Evolutionary conservation across 1,140 invertebrate species (phyloP).

Genomic region (Lethrus apterus): DNA sequence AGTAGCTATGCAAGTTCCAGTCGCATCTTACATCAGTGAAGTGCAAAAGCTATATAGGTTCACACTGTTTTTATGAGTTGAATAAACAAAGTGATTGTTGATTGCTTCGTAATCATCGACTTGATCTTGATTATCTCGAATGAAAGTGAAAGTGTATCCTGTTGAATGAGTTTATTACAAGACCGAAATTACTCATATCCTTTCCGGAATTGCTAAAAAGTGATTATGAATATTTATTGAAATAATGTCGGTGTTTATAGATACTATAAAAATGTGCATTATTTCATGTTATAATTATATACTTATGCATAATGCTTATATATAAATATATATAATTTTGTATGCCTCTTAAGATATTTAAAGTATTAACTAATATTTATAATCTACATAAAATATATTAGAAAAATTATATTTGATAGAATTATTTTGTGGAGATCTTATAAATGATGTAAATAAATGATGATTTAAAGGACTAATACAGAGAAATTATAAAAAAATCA

Average conservation of each 20-base stretch:
- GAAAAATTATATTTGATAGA: no score
- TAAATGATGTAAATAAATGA: no score
- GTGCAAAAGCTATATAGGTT: not conserved
- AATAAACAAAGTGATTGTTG: not conserved
- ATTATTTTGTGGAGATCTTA: no score
- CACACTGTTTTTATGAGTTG: not conserved
- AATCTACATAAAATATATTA: not conserved
- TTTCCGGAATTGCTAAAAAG: constrained; percentile 8
- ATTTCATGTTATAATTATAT: not conserved
- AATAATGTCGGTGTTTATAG: not conserved
- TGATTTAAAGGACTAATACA: no score
- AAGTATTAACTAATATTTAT: constrained; percentile 5
- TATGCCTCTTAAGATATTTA: not conserved
- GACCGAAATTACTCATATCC: not conserved
- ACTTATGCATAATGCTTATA: not conserved
- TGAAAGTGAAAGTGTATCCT: constrained; percentile 10
- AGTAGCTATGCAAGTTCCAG: not conserved
- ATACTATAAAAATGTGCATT: not conserved
- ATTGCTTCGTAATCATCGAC: no score
- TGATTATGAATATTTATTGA: not conserved
- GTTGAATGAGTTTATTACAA: not conserved
- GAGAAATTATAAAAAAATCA: no score
- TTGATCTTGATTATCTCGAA: not conserved
- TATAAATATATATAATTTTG: not conserved
- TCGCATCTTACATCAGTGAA: constrained; percentile 1